Conservation (phyloP, 2,797 vertebrate genomes). For the Karalla daura region DNA sequence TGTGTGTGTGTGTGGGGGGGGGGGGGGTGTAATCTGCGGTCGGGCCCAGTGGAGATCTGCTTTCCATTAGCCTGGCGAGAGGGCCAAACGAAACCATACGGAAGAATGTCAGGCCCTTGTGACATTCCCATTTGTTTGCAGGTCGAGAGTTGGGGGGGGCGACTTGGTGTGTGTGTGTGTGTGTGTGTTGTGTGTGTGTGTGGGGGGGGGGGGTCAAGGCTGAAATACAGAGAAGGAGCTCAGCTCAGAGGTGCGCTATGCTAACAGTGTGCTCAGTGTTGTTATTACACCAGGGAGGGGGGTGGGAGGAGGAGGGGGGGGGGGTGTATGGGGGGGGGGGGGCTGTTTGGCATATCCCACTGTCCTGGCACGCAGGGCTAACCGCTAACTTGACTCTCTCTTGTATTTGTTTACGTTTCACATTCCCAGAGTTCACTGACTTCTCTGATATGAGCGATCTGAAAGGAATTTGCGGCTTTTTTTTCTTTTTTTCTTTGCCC, state of each 20-base stretch:
- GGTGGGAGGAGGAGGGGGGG: no score
- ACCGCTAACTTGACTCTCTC: slow-evolving; percentile 50
- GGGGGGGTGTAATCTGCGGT: slow-evolving; percentile 74
- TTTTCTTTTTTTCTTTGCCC: no score
- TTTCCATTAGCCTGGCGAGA: slow-evolving; percentile 72
- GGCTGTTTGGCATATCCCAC: slow-evolving; percentile 29
- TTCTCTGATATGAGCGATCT: slow-evolving; percentile 28
- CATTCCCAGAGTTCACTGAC: slow-evolving; percentile 14
- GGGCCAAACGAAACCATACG: slow-evolving; percentile 60
- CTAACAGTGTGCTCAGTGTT: slow-evolving; percentile 16
- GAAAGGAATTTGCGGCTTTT: slow-evolving; percentile 5
- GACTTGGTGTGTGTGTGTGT: no score
- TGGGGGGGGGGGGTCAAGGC: slow-evolving; percentile 37
- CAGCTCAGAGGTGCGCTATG: not conserved
- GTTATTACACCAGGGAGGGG: no score
- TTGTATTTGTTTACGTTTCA: slow-evolving; percentile 53
- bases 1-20: slow-evolving; percentile 17
- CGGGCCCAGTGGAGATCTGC: slow-evolving; percentile 53
- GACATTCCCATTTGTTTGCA: slow-evolving; percentile 70
- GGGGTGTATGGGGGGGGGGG: no score
- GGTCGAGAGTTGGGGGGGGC: no score
- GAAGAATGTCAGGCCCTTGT: slow-evolving; percentile 61
- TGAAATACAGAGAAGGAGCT: slow-evolving; percentile 29
- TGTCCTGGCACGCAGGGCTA: slow-evolving; percentile 23
- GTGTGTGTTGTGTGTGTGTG: no score